Evolutionary conservation across 1,140 invertebrate genomes (phyloP).

Genomic region (Heliconius hermathena): DNA sequence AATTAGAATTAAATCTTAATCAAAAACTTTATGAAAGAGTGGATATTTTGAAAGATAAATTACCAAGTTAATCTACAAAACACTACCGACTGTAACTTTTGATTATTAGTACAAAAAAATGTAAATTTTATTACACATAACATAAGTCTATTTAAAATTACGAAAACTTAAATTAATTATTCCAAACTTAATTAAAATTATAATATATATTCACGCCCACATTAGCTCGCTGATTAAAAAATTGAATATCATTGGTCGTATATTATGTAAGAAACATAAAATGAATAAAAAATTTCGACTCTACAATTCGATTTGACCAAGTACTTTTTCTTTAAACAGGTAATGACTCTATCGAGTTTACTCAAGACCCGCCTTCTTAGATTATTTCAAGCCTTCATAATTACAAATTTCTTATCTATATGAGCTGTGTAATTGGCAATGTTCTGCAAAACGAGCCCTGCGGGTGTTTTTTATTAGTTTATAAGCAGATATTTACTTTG

Average conservation of each 20-base stretch:
- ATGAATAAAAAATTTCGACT: not conserved
- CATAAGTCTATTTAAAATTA: not conserved
- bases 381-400: slow-evolving; percentile 42
- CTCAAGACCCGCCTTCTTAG: slow-evolving; percentile 29
- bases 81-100: not conserved
- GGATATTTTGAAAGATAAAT: no score
- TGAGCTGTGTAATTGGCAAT: slow-evolving; percentile 38
- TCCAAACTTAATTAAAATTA: not conserved
- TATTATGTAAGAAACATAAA: not conserved
- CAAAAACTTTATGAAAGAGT: no score
- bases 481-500: not conserved
- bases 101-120: not conserved
- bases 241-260: not conserved
- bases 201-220: not conserved
- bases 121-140: not conserved
- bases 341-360: slow-evolving; percentile 40
- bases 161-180: not conserved
- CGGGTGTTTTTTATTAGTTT: slow-evolving; percentile 7
- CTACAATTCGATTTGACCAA: not conserved
- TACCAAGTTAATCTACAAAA: no score
- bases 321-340: slow-evolving; percentile 5
- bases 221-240: not conserved
- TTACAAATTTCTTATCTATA: slow-evolving; percentile 44
- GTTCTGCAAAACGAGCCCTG: slow-evolving; percentile 21
- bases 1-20: no score